Evolutionary conservation across 2,888 invertebrate species (phyloP), one percentile per base, ranked within the genome.

Genomic region (Acleris literana): DNA sequence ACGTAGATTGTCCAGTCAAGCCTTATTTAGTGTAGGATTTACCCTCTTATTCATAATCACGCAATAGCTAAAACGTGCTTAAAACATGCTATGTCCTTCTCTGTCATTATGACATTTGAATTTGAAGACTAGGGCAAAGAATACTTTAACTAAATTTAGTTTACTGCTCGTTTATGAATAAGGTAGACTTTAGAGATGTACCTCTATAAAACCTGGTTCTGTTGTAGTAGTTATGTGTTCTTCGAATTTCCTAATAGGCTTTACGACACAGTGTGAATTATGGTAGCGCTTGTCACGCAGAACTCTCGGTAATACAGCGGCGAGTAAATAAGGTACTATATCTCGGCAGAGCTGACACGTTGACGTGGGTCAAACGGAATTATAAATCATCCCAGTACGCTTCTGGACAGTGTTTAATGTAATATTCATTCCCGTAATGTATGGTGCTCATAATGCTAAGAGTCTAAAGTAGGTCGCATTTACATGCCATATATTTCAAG

Each of bases 291-390:
- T 43, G 54, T 65, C 60, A 65, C 55, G n/a, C 53, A 63, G 51
- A 25, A 48, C 59, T 51, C 29, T 13, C 61, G 25, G 61, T 57
- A 62, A 66, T 66, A 53, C 61, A 46, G 61, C 39, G 51, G 65
- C 64, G 51, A 60, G 60, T 64, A 63, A 58, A 67, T 68, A 68
- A 60, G 60, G 48, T 46, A 39, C 68, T 62, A 58, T 68, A 65
- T 68, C 68, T 60, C 52, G 44, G 43, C 60, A 29, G 46, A 57
- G 57, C 55, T 68, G 66, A 71, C 69, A 69, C 67, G 71, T 72
- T 71, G 71, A 63, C 69, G 63, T 63, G 74, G 76, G 77, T 79
- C 81, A 85, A 86, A 87, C 78, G 71, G 86, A 86, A 86, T 87
- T 79, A 75, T 76, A 84, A 81, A 87, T 85, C 73, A 80, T 71